Evolutionary conservation across 1,140 invertebrate species (phyloP).

Genomic region (Brachionus plicatilis): DNA sequence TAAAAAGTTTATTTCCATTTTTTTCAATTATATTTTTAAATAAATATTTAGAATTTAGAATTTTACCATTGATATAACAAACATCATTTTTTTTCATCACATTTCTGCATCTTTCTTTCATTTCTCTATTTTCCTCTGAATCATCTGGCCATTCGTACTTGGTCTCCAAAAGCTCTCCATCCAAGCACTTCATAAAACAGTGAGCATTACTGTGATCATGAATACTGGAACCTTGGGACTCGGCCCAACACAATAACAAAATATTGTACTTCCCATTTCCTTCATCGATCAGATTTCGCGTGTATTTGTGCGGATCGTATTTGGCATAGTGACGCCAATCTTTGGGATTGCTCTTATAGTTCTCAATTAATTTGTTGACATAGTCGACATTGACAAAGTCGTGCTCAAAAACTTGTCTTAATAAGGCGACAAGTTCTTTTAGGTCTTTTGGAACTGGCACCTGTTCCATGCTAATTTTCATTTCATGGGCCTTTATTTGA

Average conservation of each 20-base stretch:
- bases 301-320: constrained; percentile 88
- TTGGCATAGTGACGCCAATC: constrained; percentile 93
- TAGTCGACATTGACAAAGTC: constrained; percentile 80
- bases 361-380: constrained; percentile 73
- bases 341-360: constrained; percentile 76
- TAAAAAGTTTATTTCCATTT: not conserved
- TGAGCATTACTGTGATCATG: constrained; percentile 93
- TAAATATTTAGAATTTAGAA: not conserved
- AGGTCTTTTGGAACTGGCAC: constrained; percentile 52
- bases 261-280: constrained; percentile 97
- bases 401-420: constrained; percentile 69
- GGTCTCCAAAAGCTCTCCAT: constrained; percentile 62
- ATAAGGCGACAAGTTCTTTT: constrained; percentile 67
- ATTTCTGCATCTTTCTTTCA: constrained; percentile 63
- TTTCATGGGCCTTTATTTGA: not conserved
- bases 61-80: constrained; percentile 88
- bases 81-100: constrained; percentile 69
- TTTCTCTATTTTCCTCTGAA: constrained; percentile 45
- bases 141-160: constrained; percentile 68
- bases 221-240: constrained; percentile 85
- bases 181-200: constrained; percentile 82
- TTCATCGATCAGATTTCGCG: constrained; percentile 81
- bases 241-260: constrained; percentile 93
- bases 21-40: not conserved
- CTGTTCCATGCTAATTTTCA: constrained; percentile 5